Evolutionary conservation across 2,888 invertebrate species (phyloP).

Genomic region (Pterostichus niger): DNA sequence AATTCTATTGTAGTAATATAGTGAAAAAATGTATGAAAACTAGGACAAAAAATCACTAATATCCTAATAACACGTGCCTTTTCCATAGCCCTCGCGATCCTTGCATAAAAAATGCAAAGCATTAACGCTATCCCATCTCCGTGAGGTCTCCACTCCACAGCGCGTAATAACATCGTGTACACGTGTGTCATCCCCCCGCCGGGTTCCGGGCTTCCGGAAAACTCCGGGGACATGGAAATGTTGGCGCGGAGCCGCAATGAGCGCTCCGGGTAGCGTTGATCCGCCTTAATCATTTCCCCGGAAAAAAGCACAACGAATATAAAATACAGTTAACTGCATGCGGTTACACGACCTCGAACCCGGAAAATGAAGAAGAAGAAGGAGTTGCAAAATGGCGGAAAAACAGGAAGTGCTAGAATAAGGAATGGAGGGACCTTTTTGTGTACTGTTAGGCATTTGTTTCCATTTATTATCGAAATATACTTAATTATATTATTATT

Average conservation of each 20-base stretch:
- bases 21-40: not conserved
- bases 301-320: conserved; percentile 40
- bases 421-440: too few species aligned
- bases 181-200: conserved; percentile 39
- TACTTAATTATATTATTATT: too few species aligned
- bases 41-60: conserved; percentile 23
- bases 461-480: too few species aligned
- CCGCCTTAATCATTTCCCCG: conserved; percentile 48
- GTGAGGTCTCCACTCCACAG: not conserved
- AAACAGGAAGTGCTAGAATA: too few species aligned
- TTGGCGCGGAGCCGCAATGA: conserved; percentile 29
- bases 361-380: conserved; percentile 25
- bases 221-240: conserved; percentile 49
- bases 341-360: conserved; percentile 7
- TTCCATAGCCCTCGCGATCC: too few species aligned
- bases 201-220: not conserved
- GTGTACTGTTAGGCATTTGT: too few species aligned
- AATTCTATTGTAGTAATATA: too few species aligned
- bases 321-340: conserved; percentile 39
- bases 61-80: conserved; percentile 40
- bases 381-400: too few species aligned
- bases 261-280: conserved; percentile 53
- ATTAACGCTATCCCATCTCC: conserved; percentile 19
- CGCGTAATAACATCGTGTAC: conserved; percentile 55
- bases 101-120: conserved; percentile 49